Evolutionary conservation across 2,888 invertebrate genomes (phyloP).

Genomic region (Stomorhina lunata): DNA sequence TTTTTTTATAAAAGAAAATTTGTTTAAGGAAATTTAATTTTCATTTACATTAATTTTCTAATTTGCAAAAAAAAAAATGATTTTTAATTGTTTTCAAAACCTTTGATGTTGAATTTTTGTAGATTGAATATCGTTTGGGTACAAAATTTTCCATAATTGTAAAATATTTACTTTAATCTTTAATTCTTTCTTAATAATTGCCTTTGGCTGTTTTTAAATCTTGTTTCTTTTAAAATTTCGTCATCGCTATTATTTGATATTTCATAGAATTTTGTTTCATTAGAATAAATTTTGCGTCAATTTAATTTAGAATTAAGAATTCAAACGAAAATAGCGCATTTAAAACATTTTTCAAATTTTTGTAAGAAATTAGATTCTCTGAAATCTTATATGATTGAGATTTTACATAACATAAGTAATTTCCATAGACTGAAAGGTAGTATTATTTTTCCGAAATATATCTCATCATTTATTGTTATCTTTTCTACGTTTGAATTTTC

Average conservation of each 20-base stretch:
- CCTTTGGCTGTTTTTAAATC: background rate
- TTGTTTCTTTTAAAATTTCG: background rate
- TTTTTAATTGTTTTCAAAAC: background rate
- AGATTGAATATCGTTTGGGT: background rate
- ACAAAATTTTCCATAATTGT: background rate
- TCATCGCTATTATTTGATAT: background rate
- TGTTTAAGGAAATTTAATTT: background rate
- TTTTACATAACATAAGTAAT: too few species aligned
- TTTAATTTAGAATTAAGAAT: too few species aligned
- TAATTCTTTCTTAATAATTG: background rate
- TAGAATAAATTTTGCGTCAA: too few species aligned
- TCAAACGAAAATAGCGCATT: too few species aligned
- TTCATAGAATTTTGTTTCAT: background rate
- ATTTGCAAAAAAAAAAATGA: background rate
- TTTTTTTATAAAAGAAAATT: background rate
- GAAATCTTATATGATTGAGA: too few species aligned
- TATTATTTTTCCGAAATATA: too few species aligned
- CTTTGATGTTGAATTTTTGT: background rate
- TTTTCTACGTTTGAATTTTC: too few species aligned
- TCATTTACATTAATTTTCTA: too few species aligned
- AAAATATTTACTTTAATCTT: slow-evolving; percentile 4
- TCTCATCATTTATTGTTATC: too few species aligned
- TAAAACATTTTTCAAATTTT: too few species aligned
- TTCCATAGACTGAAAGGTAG: too few species aligned
- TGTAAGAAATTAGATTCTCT: too few species aligned